Evolutionary conservation across 2,797 vertebrate genomes (phyloP).

Genomic region (Bradypus variegatus): DNA sequence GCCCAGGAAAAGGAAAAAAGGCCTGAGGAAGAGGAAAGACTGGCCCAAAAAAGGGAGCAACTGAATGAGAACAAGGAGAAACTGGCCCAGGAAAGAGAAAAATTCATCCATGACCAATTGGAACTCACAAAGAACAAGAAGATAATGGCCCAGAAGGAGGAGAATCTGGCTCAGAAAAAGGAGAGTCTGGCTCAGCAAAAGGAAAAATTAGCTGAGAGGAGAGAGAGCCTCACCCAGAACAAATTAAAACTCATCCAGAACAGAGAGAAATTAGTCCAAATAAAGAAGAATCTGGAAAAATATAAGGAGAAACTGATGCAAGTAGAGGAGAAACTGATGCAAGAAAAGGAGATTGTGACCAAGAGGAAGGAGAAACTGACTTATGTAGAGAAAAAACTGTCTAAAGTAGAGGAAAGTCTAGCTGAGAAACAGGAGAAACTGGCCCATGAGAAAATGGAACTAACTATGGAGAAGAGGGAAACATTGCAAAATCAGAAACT

Average conservation of each 20-base stretch:
- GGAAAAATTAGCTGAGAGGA: background rate
- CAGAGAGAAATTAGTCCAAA: background rate
- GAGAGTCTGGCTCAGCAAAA: background rate
- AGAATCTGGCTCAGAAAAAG: background rate
- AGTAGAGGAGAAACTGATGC: background rate
- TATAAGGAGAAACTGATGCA: background rate
- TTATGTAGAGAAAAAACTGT: background rate
- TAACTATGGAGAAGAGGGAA: background rate
- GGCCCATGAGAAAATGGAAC: conserved; percentile 38
- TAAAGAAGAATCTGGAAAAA: background rate
- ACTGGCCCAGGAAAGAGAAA: conserved; percentile 10
- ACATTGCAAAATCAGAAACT: background rate
- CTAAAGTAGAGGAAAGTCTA: background rate
- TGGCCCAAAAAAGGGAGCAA: background rate
- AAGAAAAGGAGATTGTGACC: background rate
- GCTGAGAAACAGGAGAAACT: conserved; percentile 1
- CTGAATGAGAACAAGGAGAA: conserved; percentile 6
- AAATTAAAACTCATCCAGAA: background rate
- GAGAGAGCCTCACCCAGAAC: background rate
- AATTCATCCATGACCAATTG: background rate
- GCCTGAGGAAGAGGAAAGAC: background rate
- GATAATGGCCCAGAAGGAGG: background rate
- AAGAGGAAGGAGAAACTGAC: background rate
- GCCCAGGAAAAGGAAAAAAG: background rate
- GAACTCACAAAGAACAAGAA: background rate